Evolutionary conservation across 2,113 vertebrate genomes (phyloP), one percentile per base, ranked within the genome.

Genomic region (Pelvicachromis taeniatus): DNA sequence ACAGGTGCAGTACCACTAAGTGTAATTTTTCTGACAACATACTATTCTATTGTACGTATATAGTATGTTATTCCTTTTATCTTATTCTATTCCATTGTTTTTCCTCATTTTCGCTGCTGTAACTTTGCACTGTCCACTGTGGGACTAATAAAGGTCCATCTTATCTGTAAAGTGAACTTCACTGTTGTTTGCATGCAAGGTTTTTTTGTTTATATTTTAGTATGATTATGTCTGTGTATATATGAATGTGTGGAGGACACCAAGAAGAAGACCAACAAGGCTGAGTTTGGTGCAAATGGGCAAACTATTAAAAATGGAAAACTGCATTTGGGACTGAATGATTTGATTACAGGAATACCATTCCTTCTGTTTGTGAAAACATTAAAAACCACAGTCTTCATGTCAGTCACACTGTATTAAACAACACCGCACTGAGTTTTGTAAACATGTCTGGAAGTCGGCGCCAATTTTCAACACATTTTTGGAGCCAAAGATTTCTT

Each of bases 321-420:
- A 31, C 9, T 40, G 9, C 38, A 38, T 78, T 70, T 59, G 33
- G 35, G 45, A 38, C 29, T 42, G 2, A 42, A 21, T 21, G 26
- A 21, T 48, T 45, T 40, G 26, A 85, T 78, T 81, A 6, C 38
- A 68, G 23, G 3, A 17, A 70, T 26, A 2, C 1, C 3, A 17
- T 73, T 73, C 23, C 23, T 48, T 7, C 68, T 29, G 68, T 11
- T 48, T 48, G 56, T 21, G 6, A 48, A 61, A 77, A 83, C 48
- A 55, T 31, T 55, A 73, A 86, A 33, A 40, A 61, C 78, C 81
- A 88, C 59, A 38, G 19, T 83, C 87, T 87, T 81, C 53, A 58
- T 55, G 13, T 19, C 3, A 14, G 59, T 21, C 9, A 78, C 23
- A 75, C 33, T 63, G 40, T 9, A 26, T 4, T 55, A 86, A 45